These are phyloP conservation scores for Calameuta pallipes DNA, from an alignment of 2,888 invertebrate genomes.

Conservation along the genomic window DNA sequence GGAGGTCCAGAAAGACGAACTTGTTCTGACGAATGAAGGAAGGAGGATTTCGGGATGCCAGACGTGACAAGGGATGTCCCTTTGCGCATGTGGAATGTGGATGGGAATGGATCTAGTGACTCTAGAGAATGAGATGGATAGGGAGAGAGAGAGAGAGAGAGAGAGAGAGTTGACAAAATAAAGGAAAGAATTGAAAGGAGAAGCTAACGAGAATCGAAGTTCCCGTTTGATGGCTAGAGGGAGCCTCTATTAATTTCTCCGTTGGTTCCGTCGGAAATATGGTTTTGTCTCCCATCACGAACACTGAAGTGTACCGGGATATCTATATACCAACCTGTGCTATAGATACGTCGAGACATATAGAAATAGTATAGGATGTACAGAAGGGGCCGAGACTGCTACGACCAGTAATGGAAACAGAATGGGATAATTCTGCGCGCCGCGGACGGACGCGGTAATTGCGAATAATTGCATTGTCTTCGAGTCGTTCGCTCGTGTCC, in stretches of 20 bases:
- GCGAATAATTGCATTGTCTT: slow-evolving; percentile 67
- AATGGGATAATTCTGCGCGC: slow-evolving; percentile 62
- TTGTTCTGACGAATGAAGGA: background rate
- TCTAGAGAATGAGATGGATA: background rate
- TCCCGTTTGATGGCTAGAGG: background rate
- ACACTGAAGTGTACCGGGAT: background rate
- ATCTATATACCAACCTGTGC: background rate
- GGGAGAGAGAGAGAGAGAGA: background rate
- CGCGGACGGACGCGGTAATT: slow-evolving; percentile 63
- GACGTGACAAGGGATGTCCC: background rate
- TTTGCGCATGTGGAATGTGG: background rate
- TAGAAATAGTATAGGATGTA: background rate
- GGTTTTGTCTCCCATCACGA: background rate
- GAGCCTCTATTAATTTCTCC: slow-evolving; percentile 34
- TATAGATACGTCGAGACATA: background rate
- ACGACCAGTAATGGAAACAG: slow-evolving; percentile 57
- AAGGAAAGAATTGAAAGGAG: background rate
- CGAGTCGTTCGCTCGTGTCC: slow-evolving; percentile 57
- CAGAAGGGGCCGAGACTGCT: slow-evolving; percentile 15
- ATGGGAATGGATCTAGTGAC: background rate
- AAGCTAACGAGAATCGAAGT: background rate
- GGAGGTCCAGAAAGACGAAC: background rate
- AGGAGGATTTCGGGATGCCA: background rate
- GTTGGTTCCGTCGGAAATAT: slow-evolving; percentile 22
- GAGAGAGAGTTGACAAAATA: background rate